Conservation (phyloP, 2,888 invertebrate genomes). For the Drosophila anomalipes region DNA sequence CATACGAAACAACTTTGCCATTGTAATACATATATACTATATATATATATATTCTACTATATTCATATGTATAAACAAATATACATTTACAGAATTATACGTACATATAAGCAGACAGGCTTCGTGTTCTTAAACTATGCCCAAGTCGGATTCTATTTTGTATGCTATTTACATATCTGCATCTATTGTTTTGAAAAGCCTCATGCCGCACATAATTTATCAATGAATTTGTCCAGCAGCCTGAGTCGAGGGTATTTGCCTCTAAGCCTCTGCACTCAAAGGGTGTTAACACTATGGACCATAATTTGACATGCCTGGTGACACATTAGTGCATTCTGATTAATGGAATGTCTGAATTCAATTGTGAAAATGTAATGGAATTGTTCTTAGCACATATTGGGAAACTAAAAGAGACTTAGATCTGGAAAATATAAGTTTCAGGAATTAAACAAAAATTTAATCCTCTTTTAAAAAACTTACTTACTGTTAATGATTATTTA, state of each 20-base stretch:
- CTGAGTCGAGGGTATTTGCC: background rate
- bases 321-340: background rate
- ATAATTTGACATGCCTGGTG: background rate
- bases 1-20: constrained; percentile 44
- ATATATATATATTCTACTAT: background rate
- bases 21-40: constrained; percentile 1
- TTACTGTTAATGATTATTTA: background rate
- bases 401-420: background rate
- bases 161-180: constrained; percentile 67
- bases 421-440: background rate
- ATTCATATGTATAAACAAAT: background rate
- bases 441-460: background rate
- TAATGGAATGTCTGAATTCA: background rate
- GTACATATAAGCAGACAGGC: background rate
- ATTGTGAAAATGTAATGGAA: background rate
- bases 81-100: background rate
- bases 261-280: background rate
- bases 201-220: constrained; percentile 46
- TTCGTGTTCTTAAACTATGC: constrained; percentile 15
- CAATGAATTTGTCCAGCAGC: constrained; percentile 14
- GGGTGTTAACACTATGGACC: background rate
- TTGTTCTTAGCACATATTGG: background rate
- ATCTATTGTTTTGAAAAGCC: constrained; percentile 66
- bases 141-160: constrained; percentile 40
- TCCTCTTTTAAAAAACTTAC: background rate